Base-by-base conservation (phyloP, 2,113 vertebrate genomes). In the Podiceps cristatus region DNA sequence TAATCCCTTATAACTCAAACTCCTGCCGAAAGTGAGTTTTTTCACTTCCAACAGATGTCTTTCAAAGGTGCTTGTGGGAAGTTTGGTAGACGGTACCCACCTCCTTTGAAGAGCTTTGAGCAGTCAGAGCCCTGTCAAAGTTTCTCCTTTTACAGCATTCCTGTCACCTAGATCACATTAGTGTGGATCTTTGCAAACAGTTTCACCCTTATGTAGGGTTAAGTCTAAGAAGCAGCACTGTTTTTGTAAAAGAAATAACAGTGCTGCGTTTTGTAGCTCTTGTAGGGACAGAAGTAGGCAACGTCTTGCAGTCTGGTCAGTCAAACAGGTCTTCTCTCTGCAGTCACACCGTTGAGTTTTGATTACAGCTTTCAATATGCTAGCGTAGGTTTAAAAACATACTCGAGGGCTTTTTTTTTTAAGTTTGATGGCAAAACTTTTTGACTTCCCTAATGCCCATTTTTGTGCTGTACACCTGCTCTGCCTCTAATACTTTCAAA, bases 321-420 rank as follows among this genome's bases (percentile, higher is more conserved):
- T 49, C 71, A 24, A 1, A 16, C 5, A 47, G 28, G 13, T 37
- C 37, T 33, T 55, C 67, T 45, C 27, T 79, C 71, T 82, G 58
- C 18, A 53, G 10, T n/a, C 45, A 40, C 5, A 2, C 63, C 1
- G 1, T 0, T 25, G 15, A n/a, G 49, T 16, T 40, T 52, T 42
- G 12, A 11, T 53, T 33, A 2, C 62, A 92, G 49, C 40, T 60
- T 71, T 55, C 4, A 1, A 4, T 60, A 7, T 13, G 18, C 45
- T 28, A 45, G 49, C 5, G 2, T 10, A 82, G 29, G 35, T 58
- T 50, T 60, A 40, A 31, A 78, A 62, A 24, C 18, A 17, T 8
- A 27, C 16, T 67, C 42, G 62, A 45, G 15, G 47, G 27, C 33
- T 37, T 25, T 27, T 25, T 23, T 31, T 33, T 59, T 28, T 23